These are phyloP conservation scores for Cephus nigrinus DNA, from an alignment of 2,888 invertebrate genomes.

Conservation along the genomic window DNA sequence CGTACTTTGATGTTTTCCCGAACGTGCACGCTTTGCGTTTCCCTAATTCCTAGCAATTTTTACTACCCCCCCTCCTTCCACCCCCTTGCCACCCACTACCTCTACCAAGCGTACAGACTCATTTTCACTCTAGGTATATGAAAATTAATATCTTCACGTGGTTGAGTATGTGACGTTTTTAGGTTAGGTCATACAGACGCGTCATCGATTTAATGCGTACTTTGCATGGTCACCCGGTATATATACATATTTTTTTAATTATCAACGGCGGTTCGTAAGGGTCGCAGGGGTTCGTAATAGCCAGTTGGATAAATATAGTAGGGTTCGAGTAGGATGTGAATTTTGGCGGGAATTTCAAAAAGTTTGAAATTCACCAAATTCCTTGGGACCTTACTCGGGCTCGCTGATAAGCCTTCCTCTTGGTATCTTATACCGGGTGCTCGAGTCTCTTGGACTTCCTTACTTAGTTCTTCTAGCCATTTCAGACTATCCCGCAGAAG, in stretches of 20 bases:
- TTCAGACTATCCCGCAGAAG: neutral
- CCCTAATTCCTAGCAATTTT: neutral
- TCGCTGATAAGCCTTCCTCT: neutral
- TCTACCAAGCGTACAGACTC: neutral
- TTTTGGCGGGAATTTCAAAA: conserved; percentile 2
- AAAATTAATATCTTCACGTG: neutral
- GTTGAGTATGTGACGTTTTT: neutral
- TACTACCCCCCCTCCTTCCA: neutral
- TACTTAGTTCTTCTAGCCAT: neutral
- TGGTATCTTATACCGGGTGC: neutral
- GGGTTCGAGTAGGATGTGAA: neutral
- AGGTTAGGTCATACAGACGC: neutral
- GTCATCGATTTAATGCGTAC: neutral
- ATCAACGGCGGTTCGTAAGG: neutral
- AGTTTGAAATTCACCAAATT: neutral
- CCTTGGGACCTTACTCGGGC: neutral
- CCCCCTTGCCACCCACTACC: too few relatives aligned
- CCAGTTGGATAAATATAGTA: neutral
- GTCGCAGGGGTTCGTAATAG: too few relatives aligned
- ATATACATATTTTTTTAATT: too few relatives aligned
- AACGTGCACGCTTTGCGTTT: neutral
- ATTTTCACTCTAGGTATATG: neutral
- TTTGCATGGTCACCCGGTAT: neutral
- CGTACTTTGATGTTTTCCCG: neutral
- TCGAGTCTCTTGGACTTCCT: neutral